A percentile compares a stretch with the other conserved stretches of the same genome.
Evolutionary conservation across 2,888 invertebrate species (phyloP).

Genomic region (Drosophila bunnanda): DNA sequence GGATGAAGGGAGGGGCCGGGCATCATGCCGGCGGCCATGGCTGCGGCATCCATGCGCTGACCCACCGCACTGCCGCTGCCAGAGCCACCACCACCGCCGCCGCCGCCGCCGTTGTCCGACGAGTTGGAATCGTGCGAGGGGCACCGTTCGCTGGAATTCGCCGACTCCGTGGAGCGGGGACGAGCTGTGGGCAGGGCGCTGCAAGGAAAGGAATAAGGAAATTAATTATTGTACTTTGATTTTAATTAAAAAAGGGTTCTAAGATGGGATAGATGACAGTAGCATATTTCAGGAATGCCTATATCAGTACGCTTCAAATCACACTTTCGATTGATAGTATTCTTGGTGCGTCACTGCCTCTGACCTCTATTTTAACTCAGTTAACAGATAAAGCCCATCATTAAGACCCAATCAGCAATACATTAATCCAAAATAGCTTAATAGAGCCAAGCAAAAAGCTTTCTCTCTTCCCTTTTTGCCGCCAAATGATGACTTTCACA

Average conservation of each 20-base stretch:
- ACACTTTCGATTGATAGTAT: neutral
- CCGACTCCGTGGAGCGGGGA: conserved; percentile 83
- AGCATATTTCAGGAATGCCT: neutral
- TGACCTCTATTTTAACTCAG: conserved; percentile 4
- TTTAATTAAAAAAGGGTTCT: too few species aligned
- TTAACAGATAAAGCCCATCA: neutral
- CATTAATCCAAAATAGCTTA: conserved; percentile 16
- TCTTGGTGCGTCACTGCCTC: too few species aligned
- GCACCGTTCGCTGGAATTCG: conserved; percentile 88
- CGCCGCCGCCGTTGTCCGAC: conserved; percentile 86
- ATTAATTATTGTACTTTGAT: too few species aligned
- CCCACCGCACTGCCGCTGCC: conserved; percentile 27
- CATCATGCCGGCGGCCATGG: conserved; percentile 52
- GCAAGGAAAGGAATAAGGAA: conserved; percentile 39
- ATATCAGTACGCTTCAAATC: neutral
- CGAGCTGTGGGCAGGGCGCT: conserved; percentile 83
- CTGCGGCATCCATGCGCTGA: conserved; percentile 22
- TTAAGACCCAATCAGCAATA: conserved; percentile 19
- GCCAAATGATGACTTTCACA: conserved; percentile 56
- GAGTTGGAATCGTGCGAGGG: conserved; percentile 91
- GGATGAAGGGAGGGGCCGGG: conserved; percentile 66
- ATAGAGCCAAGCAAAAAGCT: conserved; percentile 16
- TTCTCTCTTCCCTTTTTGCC: conserved; percentile 17
- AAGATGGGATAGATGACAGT: too few species aligned
- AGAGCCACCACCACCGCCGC: conserved; percentile 17